Evolutionary conservation across 2,888 invertebrate species (phyloP).

Genomic region (Heterodera filipjevi): DNA sequence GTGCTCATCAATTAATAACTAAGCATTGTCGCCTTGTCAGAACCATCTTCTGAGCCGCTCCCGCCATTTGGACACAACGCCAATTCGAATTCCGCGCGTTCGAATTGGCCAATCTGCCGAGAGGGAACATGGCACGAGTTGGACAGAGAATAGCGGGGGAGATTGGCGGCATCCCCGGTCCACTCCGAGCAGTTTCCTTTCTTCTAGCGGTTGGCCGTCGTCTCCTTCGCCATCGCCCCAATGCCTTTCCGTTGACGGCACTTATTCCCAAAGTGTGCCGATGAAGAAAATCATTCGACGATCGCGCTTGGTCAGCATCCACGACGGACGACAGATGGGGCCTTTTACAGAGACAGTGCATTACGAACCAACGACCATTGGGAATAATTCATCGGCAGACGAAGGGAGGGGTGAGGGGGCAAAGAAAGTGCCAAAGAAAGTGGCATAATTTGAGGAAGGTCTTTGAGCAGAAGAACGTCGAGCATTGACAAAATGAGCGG

Average conservation of each 20-base stretch:
- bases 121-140: background rate
- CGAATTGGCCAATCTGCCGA: slow-evolving; percentile 31
- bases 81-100: slow-evolving; percentile 56
- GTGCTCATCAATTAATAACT: background rate
- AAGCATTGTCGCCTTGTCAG: background rate
- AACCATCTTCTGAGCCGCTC: slow-evolving; percentile 34
- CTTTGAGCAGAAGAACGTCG: background rate
- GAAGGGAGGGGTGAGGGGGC: background rate
- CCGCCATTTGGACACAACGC: slow-evolving; percentile 36
- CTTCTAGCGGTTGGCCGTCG: background rate
- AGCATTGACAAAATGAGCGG: background rate
- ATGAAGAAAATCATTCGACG: slow-evolving; percentile 60
- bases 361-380: slow-evolving; percentile 46
- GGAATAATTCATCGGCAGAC: background rate
- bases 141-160: background rate
- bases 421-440: background rate
- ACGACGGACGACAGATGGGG: slow-evolving; percentile 60
- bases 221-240: slow-evolving; percentile 30
- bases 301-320: slow-evolving; percentile 57
- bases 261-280: slow-evolving; percentile 46
- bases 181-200: background rate
- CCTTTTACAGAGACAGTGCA: slow-evolving; percentile 60
- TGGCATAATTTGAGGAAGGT: background rate
- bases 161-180: background rate
- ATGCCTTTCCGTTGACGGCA: slow-evolving; percentile 38